Evolutionary conservation across 2,888 invertebrate genomes (phyloP), one percentile per base, ranked within the genome.

Genomic region (Spisula solida): DNA sequence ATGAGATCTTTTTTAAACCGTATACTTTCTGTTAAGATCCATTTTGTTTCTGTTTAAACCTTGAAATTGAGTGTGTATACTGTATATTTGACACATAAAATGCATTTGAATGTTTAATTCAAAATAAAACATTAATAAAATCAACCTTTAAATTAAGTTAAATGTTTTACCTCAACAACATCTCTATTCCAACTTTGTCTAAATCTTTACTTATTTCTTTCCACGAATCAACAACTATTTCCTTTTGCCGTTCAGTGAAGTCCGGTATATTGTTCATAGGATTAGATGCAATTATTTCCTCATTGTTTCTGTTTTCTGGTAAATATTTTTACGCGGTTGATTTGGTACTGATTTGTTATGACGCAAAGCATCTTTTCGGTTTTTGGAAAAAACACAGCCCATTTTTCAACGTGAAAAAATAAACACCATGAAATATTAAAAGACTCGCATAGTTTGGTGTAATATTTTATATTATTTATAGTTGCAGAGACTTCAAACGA

Each of bases 151-250:
- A 41, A 16, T 10, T 1, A 51, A 51, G 51, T 51, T 51, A 16
- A 51, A 51, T 51, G 1, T 16, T 12, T 94, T 90, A 95, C 95
- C 93, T 94, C 92, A 94, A 95, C 85, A 95, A 94, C 94, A 95
- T 94, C 66, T 93, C 91, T n/a, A 95, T 93, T 51, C 95, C 95
- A 18, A 95, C 94, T 85, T 92, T 93, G 47, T 94, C 93, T 85
- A 95, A 94, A 81, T 95, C 95, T 81, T 94, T 91, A 70, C 94
- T 94, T 16, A 95, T 92, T 10, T 93, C 91, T 55, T 92, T 92
- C 95, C 95, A 95, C 16, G 94, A 93, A 41, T 94, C 92, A 12
- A 93, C 34, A 12, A 95, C 94, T 48, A 95, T 81, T 85, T 94
- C 93, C 81, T 94, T 95, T 92, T 95, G 95, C 55, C 87, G 81